Evolutionary conservation across 2,113 vertebrate species (phyloP), one percentile per base, ranked within the genome.

Genomic region (Macheiramphus alcinus): DNA sequence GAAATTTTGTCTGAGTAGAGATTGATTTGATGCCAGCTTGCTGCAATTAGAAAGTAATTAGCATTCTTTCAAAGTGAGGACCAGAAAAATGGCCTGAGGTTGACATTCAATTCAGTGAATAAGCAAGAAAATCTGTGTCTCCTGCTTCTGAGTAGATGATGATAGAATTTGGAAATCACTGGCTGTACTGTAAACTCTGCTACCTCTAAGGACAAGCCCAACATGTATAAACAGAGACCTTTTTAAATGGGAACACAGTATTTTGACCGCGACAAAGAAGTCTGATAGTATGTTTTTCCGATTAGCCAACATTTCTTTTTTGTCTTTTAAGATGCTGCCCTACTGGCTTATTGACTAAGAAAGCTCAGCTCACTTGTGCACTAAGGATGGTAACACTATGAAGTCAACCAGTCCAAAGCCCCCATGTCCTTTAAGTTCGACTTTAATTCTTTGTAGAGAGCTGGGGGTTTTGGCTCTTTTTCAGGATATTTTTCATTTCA

Each of bases 31-130:
- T 91, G 82, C 65, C 88, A 96, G 52, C 40, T 94, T 88, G 65
- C 68, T 84, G 83, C 88, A 94, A 93, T 96, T 96, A 94, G 40
- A 55, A 90, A 95, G 72, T 29, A 91, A 92, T 96, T 96, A 95
- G 72, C 76, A 86, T 91, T 91, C 86, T 68, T 92, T 72, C 80
- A 79, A 96, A 96, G 68, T 32, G 19, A 75, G 32, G 86, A 83
- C 70, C 83, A 92, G 73, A 93, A 93, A 43, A 91, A 90, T 45
- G 56, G 83, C 68, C 70, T 53, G 38, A 75, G 48, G 67, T 94
- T 88, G 58, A 65, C 36, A 65, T 90, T 90, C 58, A 82, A 22
- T 52, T 90, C 31, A 62, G 17, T 34, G 71, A 91, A 91, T 50
- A 43, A 90, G 53, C 17, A 83, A 80, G 45, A 75, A 95, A 83